Evolutionary conservation across 1,140 invertebrate species (phyloP), one percentile per base, ranked within the genome.

Genomic region (Aleiodes sp.): DNA sequence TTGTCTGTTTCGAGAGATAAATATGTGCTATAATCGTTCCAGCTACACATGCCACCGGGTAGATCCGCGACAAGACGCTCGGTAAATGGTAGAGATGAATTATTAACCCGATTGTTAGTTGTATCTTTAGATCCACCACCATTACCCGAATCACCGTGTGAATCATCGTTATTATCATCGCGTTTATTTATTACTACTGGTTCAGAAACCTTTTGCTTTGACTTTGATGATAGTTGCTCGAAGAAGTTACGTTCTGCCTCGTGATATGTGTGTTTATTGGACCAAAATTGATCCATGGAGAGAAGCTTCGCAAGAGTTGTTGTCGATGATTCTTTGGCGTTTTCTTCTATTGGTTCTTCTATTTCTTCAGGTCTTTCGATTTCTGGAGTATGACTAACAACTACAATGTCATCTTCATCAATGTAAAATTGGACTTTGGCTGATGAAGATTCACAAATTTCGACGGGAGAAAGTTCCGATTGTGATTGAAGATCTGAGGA

Each of bases 21-120:
- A 79, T 94, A 94, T 57, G 93, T 94, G 82, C 92, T 94, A 79
- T 93, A 89, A 81, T 94, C 94, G 79, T 89, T 90, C 93, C 94
- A 95, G 76, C 92, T 92, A 84, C 92, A 91, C 72, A 94, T 89
- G 59, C 93, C 92, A 68, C 92, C 91, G 4, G 93, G 92, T 56
- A 94, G 85, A 84, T 93, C 91, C 71, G 92, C 90, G 62, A 90
- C 88, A 74, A 92, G 87, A 74, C 91, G 90, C 78, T 92, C 90
- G 1, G 91, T 92, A 46, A 88, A 87, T 41, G 84, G 83, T 46
- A 78, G 67, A 14, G 71, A 72, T 14, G 68, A 61, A 33, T 70
- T 59, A 7, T 65, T 65, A 37, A 28, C 65, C 10, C 73, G 68
- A 10, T 52, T 62, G 37, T 70, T 70, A 24, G 33, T 46, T 21